Base-by-base conservation (phyloP, 2,888 invertebrate species). In the Melanostoma scalare region DNA sequence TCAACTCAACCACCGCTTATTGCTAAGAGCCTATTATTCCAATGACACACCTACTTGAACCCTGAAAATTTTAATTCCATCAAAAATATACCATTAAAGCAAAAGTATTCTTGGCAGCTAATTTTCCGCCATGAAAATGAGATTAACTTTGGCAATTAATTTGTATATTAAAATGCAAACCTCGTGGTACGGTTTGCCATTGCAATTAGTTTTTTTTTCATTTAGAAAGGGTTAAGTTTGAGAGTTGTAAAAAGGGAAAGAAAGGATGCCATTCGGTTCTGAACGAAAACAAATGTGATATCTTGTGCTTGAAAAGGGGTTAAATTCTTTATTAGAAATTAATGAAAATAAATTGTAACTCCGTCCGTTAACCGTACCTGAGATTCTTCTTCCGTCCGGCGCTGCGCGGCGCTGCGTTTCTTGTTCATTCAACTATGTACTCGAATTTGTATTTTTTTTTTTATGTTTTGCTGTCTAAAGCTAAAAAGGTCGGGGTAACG, bases 41-140 rank as follows among this genome's bases (percentile, higher is more conserved):
- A 20, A 20, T 20, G 20, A 20, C 20, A 20, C 20, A n/a, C 52
- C 30, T 61, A 31, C 30, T 6, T 30, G 30, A 30, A 40, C 60
- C 35, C 42, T 67, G 55, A 6, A 44, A n/a, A 9, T 63, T 38
- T 36, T 38, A 44, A 55, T 58, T 60, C 20, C 31, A 52, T 56
- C 55, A 80, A 69, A 52, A 48, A 55, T n/a, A 30, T 42, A 6
- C 40, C 38, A 60, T 69, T 33, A 38, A 84, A 60, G 55, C 53
- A 40, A 75, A 79, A 84, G 71, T 75, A 78, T 69, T 46, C 87
- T 88, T 89, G 89, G 88, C 88, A 89, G 80, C 85, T 85, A 85
- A 85, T 89, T 87, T 90, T 90, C 90, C 89, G 75, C 85, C 55
- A 80, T 85, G 76, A 85, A 80, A 80, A 76, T 76, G 72, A 60